Evolutionary conservation across 1,140 invertebrate genomes (phyloP).

Genomic region (Nasonia giraulti): DNA sequence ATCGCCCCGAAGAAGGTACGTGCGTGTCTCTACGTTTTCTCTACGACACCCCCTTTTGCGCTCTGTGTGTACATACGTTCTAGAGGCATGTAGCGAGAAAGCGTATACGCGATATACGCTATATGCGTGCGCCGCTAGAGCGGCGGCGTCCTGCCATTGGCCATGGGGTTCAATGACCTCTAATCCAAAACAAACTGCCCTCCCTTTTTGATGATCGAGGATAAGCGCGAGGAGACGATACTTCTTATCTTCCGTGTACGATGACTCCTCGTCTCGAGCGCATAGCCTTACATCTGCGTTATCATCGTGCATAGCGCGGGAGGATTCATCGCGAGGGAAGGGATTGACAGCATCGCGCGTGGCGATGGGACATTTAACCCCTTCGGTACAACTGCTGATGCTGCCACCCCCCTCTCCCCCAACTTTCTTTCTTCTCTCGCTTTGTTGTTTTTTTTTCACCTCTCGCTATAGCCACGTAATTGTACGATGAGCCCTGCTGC

Average conservation of each 20-base stretch:
- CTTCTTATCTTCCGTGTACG: background rate
- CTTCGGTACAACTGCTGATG: background rate
- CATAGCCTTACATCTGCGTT: background rate
- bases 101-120: background rate
- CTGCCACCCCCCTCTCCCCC: background rate
- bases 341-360: background rate
- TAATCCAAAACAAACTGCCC: constrained; percentile 69
- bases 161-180: constrained; percentile 67
- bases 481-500: background rate
- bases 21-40: constrained; percentile 24
- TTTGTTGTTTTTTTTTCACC: background rate
- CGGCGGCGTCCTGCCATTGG: constrained; percentile 53
- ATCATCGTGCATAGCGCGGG: background rate
- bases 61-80: constrained; percentile 50
- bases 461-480: background rate
- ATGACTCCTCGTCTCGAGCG: background rate
- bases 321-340: background rate
- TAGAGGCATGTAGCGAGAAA: too few species aligned
- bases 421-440: background rate
- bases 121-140: constrained; percentile 22
- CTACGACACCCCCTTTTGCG: background rate
- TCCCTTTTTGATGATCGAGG: constrained; percentile 4
- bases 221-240: background rate
- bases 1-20: constrained; percentile 73
- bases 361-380: constrained; percentile 9